Conservation (phyloP, 2,797 vertebrate species). For the Semaprochilodus insignis region DNA sequence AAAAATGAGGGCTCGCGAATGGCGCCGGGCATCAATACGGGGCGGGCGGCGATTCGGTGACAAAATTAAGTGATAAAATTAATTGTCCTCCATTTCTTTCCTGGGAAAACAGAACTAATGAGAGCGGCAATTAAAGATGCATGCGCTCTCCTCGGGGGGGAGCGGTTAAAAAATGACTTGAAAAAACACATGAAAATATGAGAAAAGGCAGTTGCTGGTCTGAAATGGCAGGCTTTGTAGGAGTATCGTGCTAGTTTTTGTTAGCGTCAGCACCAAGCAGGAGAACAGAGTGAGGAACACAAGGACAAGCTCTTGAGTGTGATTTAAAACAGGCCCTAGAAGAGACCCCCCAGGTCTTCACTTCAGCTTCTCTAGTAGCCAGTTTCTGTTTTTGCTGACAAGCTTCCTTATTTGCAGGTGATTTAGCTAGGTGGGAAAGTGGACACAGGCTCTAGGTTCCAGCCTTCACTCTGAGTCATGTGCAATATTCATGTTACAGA, state of each 20-base stretch:
- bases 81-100: constrained; percentile 80
- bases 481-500: no score
- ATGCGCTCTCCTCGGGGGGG: constrained; percentile 78
- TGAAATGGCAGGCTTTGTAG: constrained; percentile 27
- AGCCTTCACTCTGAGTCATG: neutral
- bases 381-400: neutral
- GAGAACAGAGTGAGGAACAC: constrained; percentile 9
- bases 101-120: constrained; percentile 86
- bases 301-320: constrained; percentile 31
- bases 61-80: constrained; percentile 88
- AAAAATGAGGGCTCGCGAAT: constrained; percentile 75
- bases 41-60: constrained; percentile 75
- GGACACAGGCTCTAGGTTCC: neutral
- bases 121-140: constrained; percentile 86
- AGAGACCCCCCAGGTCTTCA: neutral
- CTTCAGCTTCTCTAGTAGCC: neutral
- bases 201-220: constrained; percentile 22
- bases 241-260: constrained; percentile 21
- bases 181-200: constrained; percentile 65
- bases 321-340: constrained; percentile 33
- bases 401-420: neutral
- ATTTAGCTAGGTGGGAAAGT: neutral
- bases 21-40: constrained; percentile 78
- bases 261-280: constrained; percentile 38
- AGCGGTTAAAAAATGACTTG: constrained; percentile 69